Percentiles rank a stretch among this genome's conserved stretches.
These are phyloP conservation scores for Hozukius guyotensis DNA, from an alignment of 2,797 vertebrate species.

Conservation along the genomic window DNA sequence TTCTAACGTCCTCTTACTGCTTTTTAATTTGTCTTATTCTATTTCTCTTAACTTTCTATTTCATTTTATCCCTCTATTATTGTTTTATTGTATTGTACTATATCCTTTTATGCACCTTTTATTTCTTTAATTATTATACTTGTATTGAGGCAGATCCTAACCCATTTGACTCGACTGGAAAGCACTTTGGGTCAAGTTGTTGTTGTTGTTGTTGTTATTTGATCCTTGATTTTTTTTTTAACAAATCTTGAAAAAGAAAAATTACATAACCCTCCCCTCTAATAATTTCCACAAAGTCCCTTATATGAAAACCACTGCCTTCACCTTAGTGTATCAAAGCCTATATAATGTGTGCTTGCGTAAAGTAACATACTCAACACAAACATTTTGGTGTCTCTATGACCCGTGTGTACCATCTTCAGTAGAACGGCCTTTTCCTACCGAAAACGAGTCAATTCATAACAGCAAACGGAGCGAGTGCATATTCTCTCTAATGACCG, in stretches of 20 bases:
- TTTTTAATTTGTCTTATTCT: neutral
- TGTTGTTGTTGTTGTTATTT: neutral
- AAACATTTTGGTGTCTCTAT: constrained; percentile 6
- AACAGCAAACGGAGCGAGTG: constrained; percentile 36
- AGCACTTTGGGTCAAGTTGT: neutral
- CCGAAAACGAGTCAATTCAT: constrained; percentile 52
- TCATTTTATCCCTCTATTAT: neutral
- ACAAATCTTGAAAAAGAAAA: neutral
- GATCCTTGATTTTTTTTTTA: neutral
- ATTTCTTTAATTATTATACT: neutral
- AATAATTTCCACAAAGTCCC: neutral
- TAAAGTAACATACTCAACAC: neutral
- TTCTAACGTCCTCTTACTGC: neutral
- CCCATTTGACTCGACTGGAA: neutral
- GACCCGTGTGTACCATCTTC: constrained; percentile 10
- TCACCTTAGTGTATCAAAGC: neutral
- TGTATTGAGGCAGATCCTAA: neutral
- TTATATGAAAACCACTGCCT: neutral
- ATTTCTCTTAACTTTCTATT: neutral
- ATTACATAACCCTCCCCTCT: no score
- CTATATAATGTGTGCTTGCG: no score
- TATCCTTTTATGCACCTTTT: neutral
- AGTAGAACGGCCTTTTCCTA: constrained; percentile 30
- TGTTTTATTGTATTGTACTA: neutral
- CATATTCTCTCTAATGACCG: constrained; percentile 64